Percentiles rank a stretch among this genome's conserved stretches.
Conservation (phyloP, 2,113 vertebrate species). For the Acanthochromis polyacanthus region DNA sequence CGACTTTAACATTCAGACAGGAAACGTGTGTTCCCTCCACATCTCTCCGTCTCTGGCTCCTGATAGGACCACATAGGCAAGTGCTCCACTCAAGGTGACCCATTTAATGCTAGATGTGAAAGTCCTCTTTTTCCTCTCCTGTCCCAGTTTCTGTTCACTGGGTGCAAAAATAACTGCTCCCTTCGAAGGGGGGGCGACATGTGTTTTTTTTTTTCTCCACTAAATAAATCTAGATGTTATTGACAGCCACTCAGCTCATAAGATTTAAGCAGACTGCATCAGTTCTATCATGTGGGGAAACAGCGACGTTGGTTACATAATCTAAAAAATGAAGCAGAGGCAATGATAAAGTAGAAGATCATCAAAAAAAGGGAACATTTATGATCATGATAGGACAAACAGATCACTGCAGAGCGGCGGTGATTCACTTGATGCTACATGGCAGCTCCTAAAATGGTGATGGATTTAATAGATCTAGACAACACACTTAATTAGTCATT, state of each 20-base stretch:
- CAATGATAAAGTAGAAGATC: slow-evolving; percentile 23
- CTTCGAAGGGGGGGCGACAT: slow-evolving; percentile 50
- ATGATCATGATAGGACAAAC: slow-evolving; percentile 50
- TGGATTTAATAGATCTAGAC: slow-evolving; percentile 32
- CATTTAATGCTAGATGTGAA: slow-evolving; percentile 77
- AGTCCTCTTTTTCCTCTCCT: slow-evolving; percentile 67
- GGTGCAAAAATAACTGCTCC: slow-evolving; percentile 80
- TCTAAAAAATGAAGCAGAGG: neutral
- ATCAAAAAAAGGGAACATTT: slow-evolving; percentile 28
- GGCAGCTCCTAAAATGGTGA: slow-evolving; percentile 29
- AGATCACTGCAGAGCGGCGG: slow-evolving; percentile 35
- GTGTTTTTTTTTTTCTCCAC: slow-evolving; percentile 24
- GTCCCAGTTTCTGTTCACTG: slow-evolving; percentile 77
- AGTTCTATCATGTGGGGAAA: slow-evolving; percentile 26
- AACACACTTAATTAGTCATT: slow-evolving; percentile 45
- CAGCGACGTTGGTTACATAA: slow-evolving; percentile 23
- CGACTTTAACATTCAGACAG: slow-evolving; percentile 49
- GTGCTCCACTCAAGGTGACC: slow-evolving; percentile 83
- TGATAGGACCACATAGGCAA: slow-evolving; percentile 68
- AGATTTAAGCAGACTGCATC: slow-evolving; percentile 25
- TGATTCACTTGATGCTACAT: slow-evolving; percentile 54
- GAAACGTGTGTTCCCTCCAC: slow-evolving; percentile 30
- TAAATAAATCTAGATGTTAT: slow-evolving; percentile 57
- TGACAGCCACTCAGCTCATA: slow-evolving; percentile 57
- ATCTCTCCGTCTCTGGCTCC: slow-evolving; percentile 46